phyloP scores from a whole-genome alignment of 2,888 invertebrate genomes.

The Heliconius hortense region DNA sequence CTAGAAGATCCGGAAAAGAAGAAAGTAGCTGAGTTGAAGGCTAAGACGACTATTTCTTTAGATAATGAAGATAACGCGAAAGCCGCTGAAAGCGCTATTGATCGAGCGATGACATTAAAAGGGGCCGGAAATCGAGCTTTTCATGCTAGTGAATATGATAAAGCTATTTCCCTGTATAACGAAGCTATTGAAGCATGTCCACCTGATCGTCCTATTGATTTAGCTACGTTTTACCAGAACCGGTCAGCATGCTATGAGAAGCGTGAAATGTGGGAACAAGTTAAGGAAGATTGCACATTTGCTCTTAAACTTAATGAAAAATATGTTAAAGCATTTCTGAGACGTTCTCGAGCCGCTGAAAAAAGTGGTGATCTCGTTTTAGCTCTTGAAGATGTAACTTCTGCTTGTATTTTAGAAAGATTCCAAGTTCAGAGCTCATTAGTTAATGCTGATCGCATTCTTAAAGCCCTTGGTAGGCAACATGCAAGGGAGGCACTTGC shows the following conservation, averaged over 20 bases:
- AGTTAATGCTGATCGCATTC: slow-evolving; percentile 91
- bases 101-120: slow-evolving; percentile 90
- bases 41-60: slow-evolving; percentile 83
- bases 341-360: slow-evolving; percentile 93
- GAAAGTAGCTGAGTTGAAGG: slow-evolving; percentile 76
- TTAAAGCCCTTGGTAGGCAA: slow-evolving; percentile 89
- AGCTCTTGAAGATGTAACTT: slow-evolving; percentile 95
- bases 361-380: slow-evolving; percentile 88
- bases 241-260: slow-evolving; percentile 97
- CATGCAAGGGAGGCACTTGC: slow-evolving; percentile 89
- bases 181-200: slow-evolving; percentile 96
- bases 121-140: slow-evolving; percentile 94
- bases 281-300: slow-evolving; percentile 92
- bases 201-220: slow-evolving; percentile 85
- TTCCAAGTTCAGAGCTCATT: slow-evolving; percentile 92
- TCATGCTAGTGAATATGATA: slow-evolving; percentile 92
- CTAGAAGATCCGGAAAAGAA: slow-evolving; percentile 79
- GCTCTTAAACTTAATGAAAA: slow-evolving; percentile 92
- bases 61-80: slow-evolving; percentile 80
- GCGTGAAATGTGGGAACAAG: slow-evolving; percentile 90
- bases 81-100: slow-evolving; percentile 82
- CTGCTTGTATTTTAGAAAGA: slow-evolving; percentile 94
- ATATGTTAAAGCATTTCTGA: slow-evolving; percentile 93
- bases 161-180: slow-evolving; percentile 94
- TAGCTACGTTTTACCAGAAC: slow-evolving; percentile 97